Percentiles rank a stretch among this genome's conserved stretches.
These are phyloP conservation scores for Corvus moneduloides DNA, from an alignment of 2,113 vertebrate genomes.

Conservation along the genomic window DNA sequence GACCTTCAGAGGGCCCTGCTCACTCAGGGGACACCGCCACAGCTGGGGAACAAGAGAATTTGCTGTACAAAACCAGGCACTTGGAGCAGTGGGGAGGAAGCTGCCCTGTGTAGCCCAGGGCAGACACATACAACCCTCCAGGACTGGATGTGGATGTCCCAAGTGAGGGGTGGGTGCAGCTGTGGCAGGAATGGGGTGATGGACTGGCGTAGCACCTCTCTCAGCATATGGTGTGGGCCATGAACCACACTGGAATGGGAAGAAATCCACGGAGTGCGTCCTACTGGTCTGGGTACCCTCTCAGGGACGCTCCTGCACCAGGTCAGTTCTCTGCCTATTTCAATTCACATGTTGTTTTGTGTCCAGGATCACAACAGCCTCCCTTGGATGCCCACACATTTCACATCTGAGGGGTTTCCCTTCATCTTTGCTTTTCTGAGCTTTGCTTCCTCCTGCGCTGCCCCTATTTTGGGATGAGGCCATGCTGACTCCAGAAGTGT, in stretches of 20 bases:
- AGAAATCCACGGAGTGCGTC: background rate
- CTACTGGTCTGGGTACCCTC: background rate
- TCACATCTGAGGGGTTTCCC: background rate
- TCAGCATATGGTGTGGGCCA: background rate
- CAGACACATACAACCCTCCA: fast-evolving
- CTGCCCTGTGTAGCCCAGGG: background rate
- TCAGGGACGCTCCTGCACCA: fast-evolving
- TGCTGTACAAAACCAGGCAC: background rate
- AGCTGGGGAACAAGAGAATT: background rate
- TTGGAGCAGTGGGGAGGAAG: background rate
- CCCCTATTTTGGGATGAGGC: background rate
- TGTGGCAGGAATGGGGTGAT: background rate
- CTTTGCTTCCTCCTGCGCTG: background rate
- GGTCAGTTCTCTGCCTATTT: background rate
- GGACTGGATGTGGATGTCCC: background rate
- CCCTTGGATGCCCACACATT: background rate
- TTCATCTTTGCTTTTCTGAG: background rate
- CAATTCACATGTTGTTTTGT: background rate
- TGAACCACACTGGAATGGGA: background rate
- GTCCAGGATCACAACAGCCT: background rate
- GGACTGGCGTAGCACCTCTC: background rate
- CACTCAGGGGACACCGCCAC: fast-evolving
- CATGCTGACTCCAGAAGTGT: background rate
- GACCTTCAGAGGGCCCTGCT: background rate
- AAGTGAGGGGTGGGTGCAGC: background rate